phyloP scores from a whole-genome alignment of 2,888 invertebrate species.

The Thereva unica region DNA sequence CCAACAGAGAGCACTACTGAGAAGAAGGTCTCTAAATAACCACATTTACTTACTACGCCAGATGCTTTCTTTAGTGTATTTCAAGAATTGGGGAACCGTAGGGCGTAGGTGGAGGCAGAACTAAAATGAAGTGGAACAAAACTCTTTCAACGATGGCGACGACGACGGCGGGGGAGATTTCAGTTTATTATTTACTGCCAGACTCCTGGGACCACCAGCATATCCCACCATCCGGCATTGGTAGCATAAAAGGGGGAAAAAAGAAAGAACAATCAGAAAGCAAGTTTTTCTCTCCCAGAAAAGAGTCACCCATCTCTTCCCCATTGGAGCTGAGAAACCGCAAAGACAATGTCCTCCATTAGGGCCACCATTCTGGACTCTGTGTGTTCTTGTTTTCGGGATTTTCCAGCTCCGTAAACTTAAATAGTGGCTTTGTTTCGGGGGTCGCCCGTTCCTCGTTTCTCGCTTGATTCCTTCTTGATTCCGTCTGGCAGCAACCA shows the following conservation, averaged over 20 bases:
- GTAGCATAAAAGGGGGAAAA: neutral
- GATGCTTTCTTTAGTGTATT: constrained; percentile 3
- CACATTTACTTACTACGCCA: constrained; percentile 22
- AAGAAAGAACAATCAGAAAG: constrained; percentile 27
- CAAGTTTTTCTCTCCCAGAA: constrained; percentile 22
- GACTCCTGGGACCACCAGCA: constrained; percentile 23
- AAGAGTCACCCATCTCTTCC: neutral
- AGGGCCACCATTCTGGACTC: constrained; percentile 24
- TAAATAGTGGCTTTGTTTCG: constrained; percentile 32
- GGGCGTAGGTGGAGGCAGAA: too few relatives aligned
- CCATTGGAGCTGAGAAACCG: constrained; percentile 7
- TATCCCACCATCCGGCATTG: constrained; percentile 19
- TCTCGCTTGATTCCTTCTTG: constrained; percentile 7
- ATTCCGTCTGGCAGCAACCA: constrained; percentile 8
- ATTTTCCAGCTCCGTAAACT: constrained; percentile 34
- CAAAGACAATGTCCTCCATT: constrained; percentile 30
- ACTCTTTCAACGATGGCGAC: neutral
- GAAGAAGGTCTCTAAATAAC: constrained; percentile 20
- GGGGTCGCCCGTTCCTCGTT: constrained; percentile 12
- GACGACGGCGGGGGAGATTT: neutral
- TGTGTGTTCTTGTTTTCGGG: constrained; percentile 16
- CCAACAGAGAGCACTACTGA: neutral
- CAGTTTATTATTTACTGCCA: constrained; percentile 25
- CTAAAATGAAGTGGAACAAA: neutral
- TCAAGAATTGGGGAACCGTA: too few relatives aligned